These are phyloP conservation scores for Chymomyza procnemis DNA, from an alignment of 2,888 invertebrate species.

Conservation along the genomic window DNA sequence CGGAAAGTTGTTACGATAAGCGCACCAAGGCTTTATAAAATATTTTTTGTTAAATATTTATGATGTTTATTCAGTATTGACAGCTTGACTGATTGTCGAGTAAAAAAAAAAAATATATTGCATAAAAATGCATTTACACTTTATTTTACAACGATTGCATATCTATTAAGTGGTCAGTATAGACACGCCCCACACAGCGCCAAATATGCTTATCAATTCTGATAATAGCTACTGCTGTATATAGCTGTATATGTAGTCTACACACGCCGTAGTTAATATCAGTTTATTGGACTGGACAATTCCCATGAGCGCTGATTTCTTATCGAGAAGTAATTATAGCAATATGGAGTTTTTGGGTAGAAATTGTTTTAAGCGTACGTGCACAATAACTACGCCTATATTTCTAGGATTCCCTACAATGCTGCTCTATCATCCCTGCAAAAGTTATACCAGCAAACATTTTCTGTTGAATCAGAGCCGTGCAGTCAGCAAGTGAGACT, in stretches of 20 bases:
- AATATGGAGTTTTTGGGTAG: no score
- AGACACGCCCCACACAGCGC: neutral
- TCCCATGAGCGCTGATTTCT: neutral
- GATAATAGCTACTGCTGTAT: neutral
- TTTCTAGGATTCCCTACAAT: no score
- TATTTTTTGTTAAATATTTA: constrained; percentile 1
- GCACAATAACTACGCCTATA: no score
- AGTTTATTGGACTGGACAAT: neutral
- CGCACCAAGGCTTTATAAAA: neutral
- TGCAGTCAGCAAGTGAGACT: no score
- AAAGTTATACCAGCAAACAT: no score
- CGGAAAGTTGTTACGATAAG: neutral
- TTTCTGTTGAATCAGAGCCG: no score
- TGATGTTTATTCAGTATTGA: neutral
- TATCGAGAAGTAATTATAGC: neutral
- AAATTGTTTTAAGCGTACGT: no score
- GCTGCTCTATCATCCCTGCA: no score
- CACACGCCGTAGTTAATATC: neutral
- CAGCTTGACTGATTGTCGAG: neutral
- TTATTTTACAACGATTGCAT: neutral
- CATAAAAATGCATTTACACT: neutral
- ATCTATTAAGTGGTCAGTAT: neutral
- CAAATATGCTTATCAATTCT: neutral
- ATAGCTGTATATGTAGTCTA: neutral
- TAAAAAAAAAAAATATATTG: neutral